phyloP scores from a whole-genome alignment of 2,888 invertebrate species.

The Phanerotoma sp. region DNA sequence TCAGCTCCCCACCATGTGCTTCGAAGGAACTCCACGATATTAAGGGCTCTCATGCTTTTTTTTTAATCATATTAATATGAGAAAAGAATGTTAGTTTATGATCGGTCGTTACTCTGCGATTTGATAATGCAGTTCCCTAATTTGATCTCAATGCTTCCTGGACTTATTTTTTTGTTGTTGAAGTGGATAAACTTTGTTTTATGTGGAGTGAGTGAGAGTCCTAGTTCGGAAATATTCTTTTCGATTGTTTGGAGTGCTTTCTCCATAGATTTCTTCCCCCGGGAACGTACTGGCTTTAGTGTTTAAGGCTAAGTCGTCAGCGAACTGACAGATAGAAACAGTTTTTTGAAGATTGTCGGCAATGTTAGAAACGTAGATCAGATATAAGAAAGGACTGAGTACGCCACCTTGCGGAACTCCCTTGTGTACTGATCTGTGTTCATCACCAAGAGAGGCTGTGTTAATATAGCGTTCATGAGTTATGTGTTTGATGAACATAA shows the following conservation, averaged over 20 bases:
- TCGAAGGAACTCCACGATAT: background rate
- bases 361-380: background rate
- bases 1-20: too few species aligned
- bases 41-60: background rate
- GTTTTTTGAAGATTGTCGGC: background rate
- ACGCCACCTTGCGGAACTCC: background rate
- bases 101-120: background rate
- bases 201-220: background rate
- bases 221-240: background rate
- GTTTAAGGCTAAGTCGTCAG: background rate
- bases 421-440: background rate
- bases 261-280: background rate
- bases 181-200: background rate
- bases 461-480: background rate
- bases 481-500: background rate
- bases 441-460: background rate
- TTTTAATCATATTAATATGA: background rate
- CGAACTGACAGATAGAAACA: background rate
- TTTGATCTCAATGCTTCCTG: background rate
- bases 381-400: background rate
- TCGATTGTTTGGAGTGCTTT: background rate
- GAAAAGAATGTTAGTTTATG: background rate
- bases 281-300: background rate
- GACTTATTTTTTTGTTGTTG: background rate
- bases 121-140: background rate